Percentiles rank a stretch among this genome's conserved stretches.
Evolutionary conservation across 2,888 invertebrate species (phyloP).

Genomic region (Deilephila elpenor): DNA sequence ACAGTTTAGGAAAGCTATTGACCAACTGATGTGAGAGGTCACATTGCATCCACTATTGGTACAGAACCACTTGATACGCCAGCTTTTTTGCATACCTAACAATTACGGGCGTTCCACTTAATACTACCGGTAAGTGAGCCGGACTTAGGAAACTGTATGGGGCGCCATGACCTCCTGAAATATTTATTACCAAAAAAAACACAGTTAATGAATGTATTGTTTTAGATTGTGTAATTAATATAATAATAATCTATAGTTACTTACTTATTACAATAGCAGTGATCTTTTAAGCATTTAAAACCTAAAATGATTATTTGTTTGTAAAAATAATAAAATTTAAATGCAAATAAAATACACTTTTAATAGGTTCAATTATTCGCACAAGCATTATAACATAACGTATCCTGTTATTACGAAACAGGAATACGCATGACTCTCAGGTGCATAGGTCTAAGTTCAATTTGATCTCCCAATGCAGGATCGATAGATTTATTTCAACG

Average conservation of each 20-base stretch:
- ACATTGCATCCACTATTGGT: constrained; percentile 9
- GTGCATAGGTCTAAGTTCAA: too few relatives aligned
- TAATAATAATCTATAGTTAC: background rate
- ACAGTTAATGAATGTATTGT: background rate
- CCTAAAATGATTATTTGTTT: background rate
- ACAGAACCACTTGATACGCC: constrained; percentile 6
- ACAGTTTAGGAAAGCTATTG: constrained; percentile 11
- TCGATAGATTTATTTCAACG: background rate
- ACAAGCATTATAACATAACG: background rate
- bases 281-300: too few relatives aligned
- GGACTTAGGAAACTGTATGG: background rate
- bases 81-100: constrained; percentile 11
- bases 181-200: background rate
- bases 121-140: background rate
- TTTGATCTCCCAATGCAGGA: too few relatives aligned
- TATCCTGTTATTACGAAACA: background rate
- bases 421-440: background rate
- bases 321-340: background rate
- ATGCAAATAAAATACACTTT: background rate
- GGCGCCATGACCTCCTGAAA: background rate
- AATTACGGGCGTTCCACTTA: constrained; percentile 11
- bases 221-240: background rate
- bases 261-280: too few relatives aligned
- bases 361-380: too few relatives aligned
- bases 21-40: constrained; percentile 20